A percentile compares a stretch with the other conserved stretches of the same genome.
Conservation (phyloP, 1,140 invertebrate species). For the Drosophila yakuba region DNA sequence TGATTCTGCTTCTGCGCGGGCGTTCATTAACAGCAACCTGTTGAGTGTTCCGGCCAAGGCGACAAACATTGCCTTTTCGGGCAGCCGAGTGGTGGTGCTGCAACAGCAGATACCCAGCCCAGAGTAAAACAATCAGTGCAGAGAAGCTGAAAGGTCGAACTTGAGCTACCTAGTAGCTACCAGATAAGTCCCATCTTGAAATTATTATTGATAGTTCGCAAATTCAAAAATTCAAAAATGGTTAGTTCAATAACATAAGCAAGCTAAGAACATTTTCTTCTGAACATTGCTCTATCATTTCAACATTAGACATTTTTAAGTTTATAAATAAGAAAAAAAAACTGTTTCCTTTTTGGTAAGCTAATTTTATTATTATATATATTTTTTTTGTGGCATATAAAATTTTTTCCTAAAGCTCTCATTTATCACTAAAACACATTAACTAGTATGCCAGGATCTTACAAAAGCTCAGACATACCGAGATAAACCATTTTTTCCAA, state of each 20-base stretch:
- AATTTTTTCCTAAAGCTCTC: too few relatives aligned
- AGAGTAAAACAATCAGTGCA: slow-evolving; percentile 4
- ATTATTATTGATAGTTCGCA: neutral
- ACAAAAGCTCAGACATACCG: neutral
- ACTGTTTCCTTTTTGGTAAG: too few relatives aligned
- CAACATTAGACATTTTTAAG: too few relatives aligned
- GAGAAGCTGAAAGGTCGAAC: neutral
- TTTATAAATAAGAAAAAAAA: too few relatives aligned
- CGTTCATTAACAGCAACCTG: slow-evolving; percentile 82
- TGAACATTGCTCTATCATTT: too few relatives aligned
- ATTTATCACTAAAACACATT: too few relatives aligned
- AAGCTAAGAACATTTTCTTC: too few relatives aligned
- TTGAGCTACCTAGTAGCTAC: neutral
- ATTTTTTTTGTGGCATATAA: too few relatives aligned
- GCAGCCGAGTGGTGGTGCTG: slow-evolving; percentile 21
- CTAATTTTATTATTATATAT: too few relatives aligned
- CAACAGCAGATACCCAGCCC: neutral
- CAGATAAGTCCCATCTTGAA: neutral
- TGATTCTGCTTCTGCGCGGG: slow-evolving; percentile 57
- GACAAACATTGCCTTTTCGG: slow-evolving; percentile 79
- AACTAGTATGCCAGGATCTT: too few relatives aligned
- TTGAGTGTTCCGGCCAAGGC: slow-evolving; percentile 70
- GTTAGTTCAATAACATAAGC: too few relatives aligned
- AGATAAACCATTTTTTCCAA: neutral
- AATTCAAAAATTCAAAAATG: too few relatives aligned